Base-by-base conservation (phyloP, 1,140 invertebrate genomes). In the Colletes latitarsis region DNA sequence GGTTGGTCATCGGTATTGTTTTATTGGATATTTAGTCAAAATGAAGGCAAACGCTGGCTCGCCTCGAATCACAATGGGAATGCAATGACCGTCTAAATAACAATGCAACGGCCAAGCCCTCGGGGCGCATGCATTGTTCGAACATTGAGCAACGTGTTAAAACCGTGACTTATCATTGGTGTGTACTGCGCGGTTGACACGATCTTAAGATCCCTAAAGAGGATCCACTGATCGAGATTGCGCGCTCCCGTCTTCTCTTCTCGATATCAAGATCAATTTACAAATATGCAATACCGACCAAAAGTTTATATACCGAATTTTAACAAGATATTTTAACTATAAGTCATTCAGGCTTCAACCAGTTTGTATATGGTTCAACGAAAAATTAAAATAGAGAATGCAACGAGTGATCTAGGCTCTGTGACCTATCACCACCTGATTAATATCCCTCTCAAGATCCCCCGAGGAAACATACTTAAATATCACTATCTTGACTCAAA, bases 11-110 rank as follows among this genome's bases (percentile, higher is more conserved):
- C 30, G 30, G 30, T 30, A 30, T 30, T 30, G 30, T 30, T 30
- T 30, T 30, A 30, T 46, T 46, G 6, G n/a, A 58, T 46, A 57
- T 43, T 43, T n/a, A 41, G 53, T n/a, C 53, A n/a, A 57, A 49
- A 3, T 12, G 49, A 52, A 57, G 62, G 57, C 15, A 10, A n/a
- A 41, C 55, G 39, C 52, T 46, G 41, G 52, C 6, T 17, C 5
- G 21, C 49, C 15, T 49, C 39, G 17, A 6, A 39, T 46, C 12
- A 39, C 15, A 69, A 58, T 77, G 39, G 52, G 15, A 77, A 77
- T 30, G 52, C 60, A 77, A 77, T 70, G 46, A 70, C 41, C 74
- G 49, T 46, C 21, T 60, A 77, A 60, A 71, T 57, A 77, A 82
- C 55, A 71, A 72, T 67, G 57, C 12, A 41, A 15, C 12, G 19